Evolutionary conservation across 2,113 vertebrate genomes (phyloP), one percentile per base, ranked within the genome.

Genomic region (Sclerurus mexicanus): DNA sequence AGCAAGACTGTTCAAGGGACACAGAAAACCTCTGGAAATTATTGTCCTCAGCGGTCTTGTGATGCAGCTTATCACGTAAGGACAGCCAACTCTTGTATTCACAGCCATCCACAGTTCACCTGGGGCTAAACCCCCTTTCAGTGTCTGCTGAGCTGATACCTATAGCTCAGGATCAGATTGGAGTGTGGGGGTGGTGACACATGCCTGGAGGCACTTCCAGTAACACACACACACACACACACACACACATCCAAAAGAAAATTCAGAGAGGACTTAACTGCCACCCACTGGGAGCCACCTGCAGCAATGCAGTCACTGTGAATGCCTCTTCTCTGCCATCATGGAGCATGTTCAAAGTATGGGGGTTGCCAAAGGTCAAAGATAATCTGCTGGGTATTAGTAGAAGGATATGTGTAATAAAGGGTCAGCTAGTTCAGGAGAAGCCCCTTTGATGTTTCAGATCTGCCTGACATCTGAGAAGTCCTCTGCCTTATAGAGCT

Each of bases 331-430:
- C 79, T 44, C 78, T 79, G 66, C 46, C 87, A 59, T 14, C 82
- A 49, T 1, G 6, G 71, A 89, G 53, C 31, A 7, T 7, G 20
- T 89, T 91, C 85, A 88, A 88, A 94, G 89, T 28, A 16, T 8
- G 4, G 31, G 33, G 44, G 18, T 63, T 92, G 77, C 49, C 78
- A 81, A 21, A n/a, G 69, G 75, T 94, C 89, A 72, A 82, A 84
- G 76, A 72, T 89, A 92, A 95, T 93, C 77, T 89, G 71, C 66
- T 14, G 66, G 69, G 77, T 74, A 80, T 92, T 87, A 95, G 75
- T 19, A 3, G 53, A 60, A 39, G 67, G 44, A 46, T 88, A 53
- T 14, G 31, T 39, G 52, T 33, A 83, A 63, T 59, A n/a, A 91
- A 86, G 89, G 78, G 74, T 49, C 69, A 55, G 10, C 19, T 44